Conservation (phyloP, 2,797 vertebrate species). For the Taenioides sp. region DNA sequence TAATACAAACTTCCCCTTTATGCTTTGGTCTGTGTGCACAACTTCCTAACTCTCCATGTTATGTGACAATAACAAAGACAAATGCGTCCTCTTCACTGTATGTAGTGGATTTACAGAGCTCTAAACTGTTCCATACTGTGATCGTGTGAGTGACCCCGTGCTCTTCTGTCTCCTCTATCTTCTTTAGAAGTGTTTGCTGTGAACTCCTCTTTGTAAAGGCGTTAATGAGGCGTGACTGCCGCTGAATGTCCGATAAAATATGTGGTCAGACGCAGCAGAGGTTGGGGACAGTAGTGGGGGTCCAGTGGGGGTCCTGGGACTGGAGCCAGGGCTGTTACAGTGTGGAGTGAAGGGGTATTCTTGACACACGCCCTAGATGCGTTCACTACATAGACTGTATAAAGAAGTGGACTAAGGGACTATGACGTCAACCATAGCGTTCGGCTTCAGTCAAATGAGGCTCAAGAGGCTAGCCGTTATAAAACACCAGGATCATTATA, state of each 20-base stretch:
- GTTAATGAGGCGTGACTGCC: conserved; percentile 73
- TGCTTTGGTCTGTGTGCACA: not conserved
- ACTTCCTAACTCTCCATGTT: not conserved
- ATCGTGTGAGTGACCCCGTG: conserved; percentile 41
- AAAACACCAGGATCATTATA: too few species aligned
- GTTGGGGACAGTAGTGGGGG: conserved; percentile 7
- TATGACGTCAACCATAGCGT: too few species aligned
- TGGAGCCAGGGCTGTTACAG: conserved; percentile 50
- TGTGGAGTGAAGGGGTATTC: conserved; percentile 49
- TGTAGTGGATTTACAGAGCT: conserved; percentile 35
- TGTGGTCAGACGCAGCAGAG: conserved; percentile 63
- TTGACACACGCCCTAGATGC: conserved; percentile 24
- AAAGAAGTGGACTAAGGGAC: too few species aligned
- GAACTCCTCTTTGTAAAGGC: conserved; percentile 68
- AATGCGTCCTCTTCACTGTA: not conserved
- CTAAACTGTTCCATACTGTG: conserved; percentile 27
- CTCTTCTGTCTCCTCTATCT: conserved; percentile 32
- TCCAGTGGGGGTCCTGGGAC: conserved; percentile 49
- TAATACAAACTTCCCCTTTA: not conserved
- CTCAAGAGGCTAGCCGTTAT: too few species aligned
- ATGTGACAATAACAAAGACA: not conserved
- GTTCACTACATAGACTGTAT: not conserved
- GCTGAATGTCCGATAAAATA: conserved; percentile 73
- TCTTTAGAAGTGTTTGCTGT: conserved; percentile 71
- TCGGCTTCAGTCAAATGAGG: too few species aligned